These are phyloP conservation scores for Melolontha melolontha DNA, from an alignment of 2,888 invertebrate species.

Conservation along the genomic window DNA sequence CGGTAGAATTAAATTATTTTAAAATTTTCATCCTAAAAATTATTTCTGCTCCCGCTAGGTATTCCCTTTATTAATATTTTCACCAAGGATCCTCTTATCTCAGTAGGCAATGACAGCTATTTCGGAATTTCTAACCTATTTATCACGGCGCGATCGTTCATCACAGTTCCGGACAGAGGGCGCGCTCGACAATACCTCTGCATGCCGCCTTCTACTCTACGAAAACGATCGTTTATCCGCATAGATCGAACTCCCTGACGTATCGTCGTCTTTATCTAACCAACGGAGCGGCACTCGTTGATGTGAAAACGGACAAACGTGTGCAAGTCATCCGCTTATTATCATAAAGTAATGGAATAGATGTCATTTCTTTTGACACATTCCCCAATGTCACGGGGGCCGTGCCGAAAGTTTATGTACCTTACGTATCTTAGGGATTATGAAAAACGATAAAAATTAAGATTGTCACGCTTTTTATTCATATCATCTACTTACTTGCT, in stretches of 20 bases:
- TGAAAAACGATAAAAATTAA: conserved; percentile 9
- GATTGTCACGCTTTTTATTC: not conserved
- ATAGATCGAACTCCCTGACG: conserved; percentile 25
- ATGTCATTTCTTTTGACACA: conserved; percentile 53
- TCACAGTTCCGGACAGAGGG: conserved; percentile 40
- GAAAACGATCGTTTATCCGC: conserved; percentile 31
- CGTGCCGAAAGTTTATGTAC: not conserved
- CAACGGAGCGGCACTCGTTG: conserved; percentile 25
- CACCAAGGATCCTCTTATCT: conserved; percentile 19
- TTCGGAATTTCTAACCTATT: conserved; percentile 41
- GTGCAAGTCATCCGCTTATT: conserved; percentile 53
- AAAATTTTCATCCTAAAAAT: no score
- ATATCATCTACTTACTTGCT: not conserved
- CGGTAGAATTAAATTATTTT: not conserved
- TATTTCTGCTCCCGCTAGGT: not conserved
- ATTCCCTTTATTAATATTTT: conserved; percentile 22
- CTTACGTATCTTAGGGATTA: not conserved
- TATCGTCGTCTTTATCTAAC: conserved; percentile 20
- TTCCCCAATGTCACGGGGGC: conserved; percentile 44
- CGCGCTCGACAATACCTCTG: conserved; percentile 40
- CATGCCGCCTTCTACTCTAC: conserved; percentile 42
- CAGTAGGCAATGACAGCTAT: conserved; percentile 44
- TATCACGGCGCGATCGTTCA: conserved; percentile 40
- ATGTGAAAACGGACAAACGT: conserved; percentile 33
- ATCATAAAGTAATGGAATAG: conserved; percentile 53